A percentile compares a stretch with the other conserved stretches of the same genome.
Conservation (phyloP, 2,113 vertebrate genomes). For the Oxyura jamaicensis region DNA sequence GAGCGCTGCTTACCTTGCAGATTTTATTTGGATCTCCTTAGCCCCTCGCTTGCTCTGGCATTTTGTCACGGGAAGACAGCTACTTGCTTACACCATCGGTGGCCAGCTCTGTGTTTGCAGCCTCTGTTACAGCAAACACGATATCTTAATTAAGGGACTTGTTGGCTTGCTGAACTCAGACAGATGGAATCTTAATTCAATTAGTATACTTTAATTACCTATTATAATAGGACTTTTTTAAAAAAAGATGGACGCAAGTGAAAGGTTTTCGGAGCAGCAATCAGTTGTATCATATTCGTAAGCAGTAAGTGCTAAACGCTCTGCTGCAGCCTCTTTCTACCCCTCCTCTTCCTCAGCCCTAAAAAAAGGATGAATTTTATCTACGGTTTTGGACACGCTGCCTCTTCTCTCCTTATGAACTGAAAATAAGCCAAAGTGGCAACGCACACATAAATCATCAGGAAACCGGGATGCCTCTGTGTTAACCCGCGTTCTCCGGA, state of each 20-base stretch:
- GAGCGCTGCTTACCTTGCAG: neutral
- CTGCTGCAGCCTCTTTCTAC: neutral
- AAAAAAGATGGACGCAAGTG: slow-evolving; percentile 40
- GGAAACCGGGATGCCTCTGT: neutral
- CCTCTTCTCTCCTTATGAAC: accelerated
- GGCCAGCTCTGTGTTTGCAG: slow-evolving; percentile 52
- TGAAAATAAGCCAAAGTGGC: neutral
- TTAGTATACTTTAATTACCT: slow-evolving; percentile 81
- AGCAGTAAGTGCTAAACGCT: neutral
- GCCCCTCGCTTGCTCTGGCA: neutral
- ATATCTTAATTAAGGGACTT: slow-evolving; percentile 68
- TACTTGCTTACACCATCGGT: neutral
- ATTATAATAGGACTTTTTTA: slow-evolving; percentile 48
- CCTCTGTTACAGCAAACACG: slow-evolving; percentile 65
- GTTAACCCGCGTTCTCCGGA: neutral
- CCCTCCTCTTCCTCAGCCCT: neutral
- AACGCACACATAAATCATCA: neutral
- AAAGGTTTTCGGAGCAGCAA: neutral
- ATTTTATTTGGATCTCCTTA: neutral
- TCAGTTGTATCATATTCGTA: neutral
- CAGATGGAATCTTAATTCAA: slow-evolving; percentile 83
- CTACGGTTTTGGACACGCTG: neutral
- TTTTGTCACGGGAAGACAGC: neutral
- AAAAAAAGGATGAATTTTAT: neutral
- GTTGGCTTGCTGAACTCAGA: slow-evolving; percentile 72